These are phyloP conservation scores for Loripinus fragilis DNA, from an alignment of 2,888 invertebrate species.

Conservation along the genomic window DNA sequence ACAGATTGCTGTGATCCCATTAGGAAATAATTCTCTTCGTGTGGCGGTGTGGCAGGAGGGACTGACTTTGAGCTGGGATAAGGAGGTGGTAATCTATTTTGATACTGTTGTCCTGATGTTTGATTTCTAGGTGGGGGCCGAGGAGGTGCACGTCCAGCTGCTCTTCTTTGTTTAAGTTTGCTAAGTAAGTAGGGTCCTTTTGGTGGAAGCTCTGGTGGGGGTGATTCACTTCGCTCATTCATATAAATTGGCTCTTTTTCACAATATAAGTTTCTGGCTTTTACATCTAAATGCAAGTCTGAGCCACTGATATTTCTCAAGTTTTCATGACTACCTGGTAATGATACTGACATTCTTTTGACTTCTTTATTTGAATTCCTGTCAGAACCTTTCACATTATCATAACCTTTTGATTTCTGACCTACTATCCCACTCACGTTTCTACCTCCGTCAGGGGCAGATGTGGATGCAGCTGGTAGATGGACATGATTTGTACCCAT, in stretches of 20 bases:
- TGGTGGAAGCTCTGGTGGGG: constrained; percentile 77
- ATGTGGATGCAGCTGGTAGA: constrained; percentile 59
- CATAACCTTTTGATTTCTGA: constrained; percentile 57
- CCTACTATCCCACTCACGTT: constrained; percentile 25
- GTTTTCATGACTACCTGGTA: constrained; percentile 58
- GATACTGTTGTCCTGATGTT: constrained; percentile 20
- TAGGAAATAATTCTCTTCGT: constrained; percentile 59
- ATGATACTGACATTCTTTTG: constrained; percentile 46
- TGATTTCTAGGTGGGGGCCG: constrained; percentile 46
- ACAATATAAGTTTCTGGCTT: constrained; percentile 21
- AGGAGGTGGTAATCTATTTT: constrained; percentile 32
- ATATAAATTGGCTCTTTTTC: constrained; percentile 71
- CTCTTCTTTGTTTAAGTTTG: constrained; percentile 53
- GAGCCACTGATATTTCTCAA: constrained; percentile 49
- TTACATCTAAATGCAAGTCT: constrained; percentile 44
- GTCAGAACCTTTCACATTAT: constrained; percentile 41
- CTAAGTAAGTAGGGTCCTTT: constrained; percentile 74
- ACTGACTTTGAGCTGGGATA: constrained; percentile 37
- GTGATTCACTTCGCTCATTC: constrained; percentile 65
- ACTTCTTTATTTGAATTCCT: constrained; percentile 48
- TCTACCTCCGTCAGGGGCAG: constrained; percentile 50
- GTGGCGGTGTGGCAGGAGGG: constrained; percentile 34
- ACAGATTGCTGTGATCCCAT: constrained; percentile 58
- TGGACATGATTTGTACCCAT: constrained; percentile 68
- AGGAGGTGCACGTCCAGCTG: constrained; percentile 46